These are phyloP conservation scores for Pandion haliaetus DNA, from an alignment of 2,113 vertebrate species.

Conservation along the genomic window DNA sequence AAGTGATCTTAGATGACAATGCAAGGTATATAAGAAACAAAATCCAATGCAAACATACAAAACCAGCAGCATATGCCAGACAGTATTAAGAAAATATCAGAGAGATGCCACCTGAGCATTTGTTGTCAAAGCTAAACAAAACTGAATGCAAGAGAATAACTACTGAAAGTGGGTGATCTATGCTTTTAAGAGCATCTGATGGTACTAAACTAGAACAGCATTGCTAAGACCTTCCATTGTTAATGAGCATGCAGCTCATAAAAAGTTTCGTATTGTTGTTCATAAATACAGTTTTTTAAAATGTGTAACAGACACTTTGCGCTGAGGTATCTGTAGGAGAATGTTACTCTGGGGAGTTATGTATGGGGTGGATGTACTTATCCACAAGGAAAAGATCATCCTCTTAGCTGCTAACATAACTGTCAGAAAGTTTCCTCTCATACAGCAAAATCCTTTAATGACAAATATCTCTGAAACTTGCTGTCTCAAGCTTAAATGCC, in stretches of 20 bases:
- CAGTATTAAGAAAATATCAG: background rate
- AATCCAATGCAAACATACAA: background rate
- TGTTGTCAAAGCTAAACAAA: background rate
- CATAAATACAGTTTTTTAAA: background rate
- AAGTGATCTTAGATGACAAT: background rate
- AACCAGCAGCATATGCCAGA: background rate
- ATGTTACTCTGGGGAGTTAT: background rate
- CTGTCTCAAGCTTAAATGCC: background rate
- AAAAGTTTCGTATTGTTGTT: background rate
- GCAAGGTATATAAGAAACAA: background rate
- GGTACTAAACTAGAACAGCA: background rate
- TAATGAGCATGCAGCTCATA: background rate
- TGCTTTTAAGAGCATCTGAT: background rate
- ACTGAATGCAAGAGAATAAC: background rate
- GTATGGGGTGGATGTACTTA: background rate
- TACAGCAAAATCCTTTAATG: background rate
- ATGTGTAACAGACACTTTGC: background rate
- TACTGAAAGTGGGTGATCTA: background rate
- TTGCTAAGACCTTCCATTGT: background rate
- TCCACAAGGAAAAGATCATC: background rate
- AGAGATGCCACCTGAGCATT: background rate
- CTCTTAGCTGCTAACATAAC: background rate
- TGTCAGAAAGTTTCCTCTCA: background rate
- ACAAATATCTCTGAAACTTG: background rate
- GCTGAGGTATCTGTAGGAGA: background rate